Evolutionary conservation across 2,888 invertebrate species (phyloP), one percentile per base, ranked within the genome.

Genomic region (Artemia sinica): DNA sequence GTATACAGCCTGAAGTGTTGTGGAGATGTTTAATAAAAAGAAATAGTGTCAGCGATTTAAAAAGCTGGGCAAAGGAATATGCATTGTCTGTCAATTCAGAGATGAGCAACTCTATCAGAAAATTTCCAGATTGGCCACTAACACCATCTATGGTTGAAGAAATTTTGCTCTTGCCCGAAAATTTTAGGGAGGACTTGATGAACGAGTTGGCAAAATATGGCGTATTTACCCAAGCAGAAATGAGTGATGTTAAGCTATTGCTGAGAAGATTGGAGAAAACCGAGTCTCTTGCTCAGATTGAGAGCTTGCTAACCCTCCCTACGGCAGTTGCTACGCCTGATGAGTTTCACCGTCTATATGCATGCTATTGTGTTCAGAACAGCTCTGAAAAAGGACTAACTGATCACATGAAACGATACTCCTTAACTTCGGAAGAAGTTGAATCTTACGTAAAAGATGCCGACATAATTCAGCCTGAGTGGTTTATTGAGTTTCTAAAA

Each of bases 391-490:
- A 58, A 58, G 14, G 14, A 9, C 10, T 58, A 18, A 58, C 14
- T 28, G 63, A 58, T 28, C 63, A 58, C 63, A 58, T 58, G 63
- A 58, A 58, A n/a, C 63, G 63, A 58, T 58, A 58, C 28, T 18
- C n/a, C 63, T 9, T 58, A 10, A 18, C 10, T 58, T 58, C 63
- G 28, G 8, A 28, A 9, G 14, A 58, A 10, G 63, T 58, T 28
- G 28, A 8, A 10, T n/a, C n/a, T 9, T 58, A 18, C 10, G 63
- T 10, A n/a, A n/a, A 18, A n/a, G 63, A 58, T n/a, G n/a, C 63
- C 9, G 63, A 58, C 9, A 58, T 58, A 58, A 28, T 8, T 10
- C 11, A 18, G 8, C 63, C 63, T 18, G 63, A 58, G n/a, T 58
- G 63, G 63, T 58, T 58, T 58, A 28, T 18, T 58, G 63, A 58